These are phyloP conservation scores for Chrysodeixis includens DNA, from an alignment of 2,888 invertebrate species.

Conservation along the genomic window DNA sequence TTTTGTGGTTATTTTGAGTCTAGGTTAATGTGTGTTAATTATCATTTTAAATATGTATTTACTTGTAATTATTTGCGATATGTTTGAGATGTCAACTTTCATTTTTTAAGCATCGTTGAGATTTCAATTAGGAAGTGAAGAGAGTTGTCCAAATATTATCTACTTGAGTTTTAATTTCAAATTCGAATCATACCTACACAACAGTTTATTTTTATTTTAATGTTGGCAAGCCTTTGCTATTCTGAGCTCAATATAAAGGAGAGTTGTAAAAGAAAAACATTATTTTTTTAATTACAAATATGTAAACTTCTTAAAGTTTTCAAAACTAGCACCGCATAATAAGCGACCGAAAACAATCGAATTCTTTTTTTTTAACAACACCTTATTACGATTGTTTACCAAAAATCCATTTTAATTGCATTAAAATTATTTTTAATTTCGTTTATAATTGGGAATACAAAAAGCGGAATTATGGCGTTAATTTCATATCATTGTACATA, in stretches of 20 bases:
- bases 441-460: constrained; percentile 51
- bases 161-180: background rate
- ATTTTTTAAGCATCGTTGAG: background rate
- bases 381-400: constrained; percentile 36
- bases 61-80: background rate
- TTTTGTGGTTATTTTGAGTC: constrained; percentile 29
- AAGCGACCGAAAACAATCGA: constrained; percentile 6
- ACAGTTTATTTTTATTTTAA: too few relatives aligned
- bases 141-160: background rate
- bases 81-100: background rate
- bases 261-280: background rate
- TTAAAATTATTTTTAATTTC: constrained; percentile 58
- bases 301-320: background rate
- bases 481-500: constrained; percentile 45
- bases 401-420: constrained; percentile 55
- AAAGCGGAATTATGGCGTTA: constrained; percentile 31
- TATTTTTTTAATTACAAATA: background rate
- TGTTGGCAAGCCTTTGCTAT: background rate
- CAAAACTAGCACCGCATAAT: background rate
- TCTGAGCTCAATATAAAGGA: background rate
- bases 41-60: background rate
- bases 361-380: constrained; percentile 18
- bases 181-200: background rate
- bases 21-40: background rate
- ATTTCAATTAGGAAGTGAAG: background rate